These are phyloP conservation scores for Hassar affinis DNA, from an alignment of 2,113 vertebrate genomes.

Conservation along the genomic window DNA sequence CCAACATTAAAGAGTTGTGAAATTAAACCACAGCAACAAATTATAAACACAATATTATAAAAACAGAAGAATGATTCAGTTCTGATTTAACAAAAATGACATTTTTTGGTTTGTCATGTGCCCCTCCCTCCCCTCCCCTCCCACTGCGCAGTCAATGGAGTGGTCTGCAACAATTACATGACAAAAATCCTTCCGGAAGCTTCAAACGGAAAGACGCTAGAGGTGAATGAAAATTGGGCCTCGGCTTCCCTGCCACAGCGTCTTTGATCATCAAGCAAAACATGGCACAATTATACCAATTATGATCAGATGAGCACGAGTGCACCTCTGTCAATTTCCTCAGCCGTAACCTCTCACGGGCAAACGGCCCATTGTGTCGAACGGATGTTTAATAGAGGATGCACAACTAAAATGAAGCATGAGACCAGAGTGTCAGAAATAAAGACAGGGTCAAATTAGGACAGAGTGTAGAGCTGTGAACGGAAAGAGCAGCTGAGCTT, in stretches of 20 bases:
- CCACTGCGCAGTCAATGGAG: neutral
- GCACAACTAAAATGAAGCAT: neutral
- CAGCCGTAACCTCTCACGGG: conserved; percentile 25
- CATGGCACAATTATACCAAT: conserved; percentile 50
- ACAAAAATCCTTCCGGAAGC: conserved; percentile 36
- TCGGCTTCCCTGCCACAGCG: conserved; percentile 15
- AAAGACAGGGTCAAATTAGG: neutral
- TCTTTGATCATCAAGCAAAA: conserved; percentile 45
- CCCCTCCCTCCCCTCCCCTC: too few relatives aligned
- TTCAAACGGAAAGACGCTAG: conserved; percentile 34
- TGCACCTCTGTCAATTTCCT: neutral
- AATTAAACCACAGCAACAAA: neutral
- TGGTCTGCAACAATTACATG: conserved; percentile 5
- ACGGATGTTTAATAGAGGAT: neutral
- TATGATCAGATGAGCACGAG: conserved; percentile 28
- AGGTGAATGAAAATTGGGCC: conserved; percentile 34
- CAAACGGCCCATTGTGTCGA: neutral
- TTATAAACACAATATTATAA: neutral
- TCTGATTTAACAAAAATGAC: too few relatives aligned
- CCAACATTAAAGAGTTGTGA: neutral
- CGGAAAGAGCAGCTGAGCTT: neutral
- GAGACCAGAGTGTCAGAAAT: neutral
- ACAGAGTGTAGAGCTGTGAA: neutral
- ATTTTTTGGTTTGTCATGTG: too few relatives aligned
- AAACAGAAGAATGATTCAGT: neutral